Evolutionary conservation across 2,113 vertebrate genomes (phyloP), one percentile per base, ranked within the genome.

Genomic region (Thamnaconus septentrionalis): DNA sequence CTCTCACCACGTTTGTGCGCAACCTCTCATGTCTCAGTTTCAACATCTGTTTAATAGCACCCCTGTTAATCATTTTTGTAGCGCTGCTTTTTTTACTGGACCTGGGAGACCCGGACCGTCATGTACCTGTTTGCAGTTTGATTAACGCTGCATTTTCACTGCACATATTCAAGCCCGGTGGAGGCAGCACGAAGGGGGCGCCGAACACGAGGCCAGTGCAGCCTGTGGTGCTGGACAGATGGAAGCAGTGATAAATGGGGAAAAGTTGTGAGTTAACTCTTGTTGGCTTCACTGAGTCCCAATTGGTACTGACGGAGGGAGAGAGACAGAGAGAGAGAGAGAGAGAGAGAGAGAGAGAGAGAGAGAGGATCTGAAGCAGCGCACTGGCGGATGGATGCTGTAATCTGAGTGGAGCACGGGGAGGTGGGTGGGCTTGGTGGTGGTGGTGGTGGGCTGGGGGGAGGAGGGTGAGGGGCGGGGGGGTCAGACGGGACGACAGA

Each of bases 1-100:
- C 18, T 31, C 18, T 31, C 18, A 31, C 18, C 18, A 31, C 18
- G 18, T 31, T 31, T 31, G 18, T 31, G 18, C 18, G 18, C 18
- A 31, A 31, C 18, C 18, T 31, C 18, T 31, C 18, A 31, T 31
- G 18, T 31, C 18, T 31, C 18, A 31, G n/a, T 12, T 52, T 18
- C 11, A 52, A n/a, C 3, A 18, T 52, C 18, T 96, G 94, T 91
- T 93, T 91, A 93, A 93, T 92, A 89, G 91, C 92, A 90, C 94
- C 91, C 93, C 82, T 54, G 63, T 75, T 79, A 59, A 70, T 84
- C 61, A 81, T 80, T 80, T 66, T 59, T 79, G 57, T 43, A 70
- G 63, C 64, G 53, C 50, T 65, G 60, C 59, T 49, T 74, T 72
- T 72, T 81, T 86, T 78, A 81, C 73, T 70, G 80, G 69, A 69